Conservation (phyloP, 2,113 vertebrate genomes). For the Zosterops borbonicus region DNA sequence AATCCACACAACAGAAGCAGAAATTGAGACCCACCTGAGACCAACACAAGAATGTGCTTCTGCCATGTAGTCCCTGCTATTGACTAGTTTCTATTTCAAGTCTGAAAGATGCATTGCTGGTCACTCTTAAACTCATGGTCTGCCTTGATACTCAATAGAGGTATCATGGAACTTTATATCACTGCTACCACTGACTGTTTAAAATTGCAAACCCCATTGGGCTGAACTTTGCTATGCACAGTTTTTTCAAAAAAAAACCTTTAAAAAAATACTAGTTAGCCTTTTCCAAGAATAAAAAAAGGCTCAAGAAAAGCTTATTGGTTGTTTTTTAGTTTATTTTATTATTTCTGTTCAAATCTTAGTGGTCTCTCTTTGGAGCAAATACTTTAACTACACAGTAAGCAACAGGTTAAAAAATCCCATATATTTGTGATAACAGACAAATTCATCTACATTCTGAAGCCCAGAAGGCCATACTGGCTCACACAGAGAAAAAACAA, state of each 20-base stretch:
- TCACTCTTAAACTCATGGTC: not conserved
- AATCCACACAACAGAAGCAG: not conserved
- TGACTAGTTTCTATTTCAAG: not conserved
- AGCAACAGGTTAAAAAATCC: not conserved
- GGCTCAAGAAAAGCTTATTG: not conserved
- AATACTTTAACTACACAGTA: not conserved
- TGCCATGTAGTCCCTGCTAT: not conserved
- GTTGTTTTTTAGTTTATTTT: not conserved
- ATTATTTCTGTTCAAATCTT: not conserved
- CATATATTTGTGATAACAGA: not conserved
- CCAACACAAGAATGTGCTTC: not conserved
- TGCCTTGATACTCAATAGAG: not conserved
- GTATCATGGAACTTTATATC: not conserved
- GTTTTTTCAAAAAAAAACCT: fast-evolving
- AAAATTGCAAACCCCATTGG: fast-evolving
- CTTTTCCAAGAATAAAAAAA: not conserved
- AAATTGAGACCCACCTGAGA: not conserved
- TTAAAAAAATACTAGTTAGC: not conserved
- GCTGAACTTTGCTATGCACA: not conserved
- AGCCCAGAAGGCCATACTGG: not conserved
- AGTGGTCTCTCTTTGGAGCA: not conserved
- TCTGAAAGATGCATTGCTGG: not conserved
- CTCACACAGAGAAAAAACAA: not conserved
- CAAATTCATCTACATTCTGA: not conserved
- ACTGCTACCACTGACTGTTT: not conserved